A percentile compares a stretch with the other conserved stretches of the same genome.
These are phyloP conservation scores for Papilio machaon DNA, from an alignment of 1,140 invertebrate species.

Conservation along the genomic window DNA sequence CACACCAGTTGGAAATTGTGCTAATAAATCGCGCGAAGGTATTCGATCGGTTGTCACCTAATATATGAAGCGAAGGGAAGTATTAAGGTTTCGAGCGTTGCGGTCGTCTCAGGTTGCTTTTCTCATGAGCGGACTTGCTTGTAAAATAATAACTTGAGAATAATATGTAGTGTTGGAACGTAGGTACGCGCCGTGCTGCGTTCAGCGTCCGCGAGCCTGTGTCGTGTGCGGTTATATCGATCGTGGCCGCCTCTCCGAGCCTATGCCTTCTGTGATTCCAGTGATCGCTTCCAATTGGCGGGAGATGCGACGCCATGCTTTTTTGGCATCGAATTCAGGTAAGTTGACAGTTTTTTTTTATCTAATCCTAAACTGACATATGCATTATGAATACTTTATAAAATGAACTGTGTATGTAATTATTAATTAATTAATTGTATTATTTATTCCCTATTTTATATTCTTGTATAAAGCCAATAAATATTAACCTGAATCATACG, in stretches of 20 bases:
- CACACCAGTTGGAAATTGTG: conserved; percentile 50
- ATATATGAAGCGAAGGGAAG: conserved; percentile 81
- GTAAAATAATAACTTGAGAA: conserved; percentile 81
- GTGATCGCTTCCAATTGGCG: conserved; percentile 73
- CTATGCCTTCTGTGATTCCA: conserved; percentile 66
- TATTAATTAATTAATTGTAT: background rate
- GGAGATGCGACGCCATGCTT: conserved; percentile 61
- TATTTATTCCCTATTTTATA: background rate
- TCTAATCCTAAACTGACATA: background rate
- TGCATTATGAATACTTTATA: background rate
- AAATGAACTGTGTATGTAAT: background rate
- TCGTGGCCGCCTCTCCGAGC: conserved; percentile 64
- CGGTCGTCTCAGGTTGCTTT: conserved; percentile 81
- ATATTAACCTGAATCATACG: background rate
- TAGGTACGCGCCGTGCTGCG: conserved; percentile 61
- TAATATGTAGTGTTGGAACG: conserved; percentile 74
- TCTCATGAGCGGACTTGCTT: conserved; percentile 80
- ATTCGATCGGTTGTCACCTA: conserved; percentile 76
- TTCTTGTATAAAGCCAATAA: background rate
- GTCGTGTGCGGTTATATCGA: conserved; percentile 72
- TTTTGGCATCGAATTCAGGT: conserved; percentile 60
- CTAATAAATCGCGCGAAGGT: conserved; percentile 64
- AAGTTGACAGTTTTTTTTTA: conserved; percentile 48
- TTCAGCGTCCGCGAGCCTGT: conserved; percentile 62
- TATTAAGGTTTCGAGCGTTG: conserved; percentile 81